Evolutionary conservation across 2,113 vertebrate species (phyloP), one percentile per base, ranked within the genome.

Genomic region (Irena cyanogastra): DNA sequence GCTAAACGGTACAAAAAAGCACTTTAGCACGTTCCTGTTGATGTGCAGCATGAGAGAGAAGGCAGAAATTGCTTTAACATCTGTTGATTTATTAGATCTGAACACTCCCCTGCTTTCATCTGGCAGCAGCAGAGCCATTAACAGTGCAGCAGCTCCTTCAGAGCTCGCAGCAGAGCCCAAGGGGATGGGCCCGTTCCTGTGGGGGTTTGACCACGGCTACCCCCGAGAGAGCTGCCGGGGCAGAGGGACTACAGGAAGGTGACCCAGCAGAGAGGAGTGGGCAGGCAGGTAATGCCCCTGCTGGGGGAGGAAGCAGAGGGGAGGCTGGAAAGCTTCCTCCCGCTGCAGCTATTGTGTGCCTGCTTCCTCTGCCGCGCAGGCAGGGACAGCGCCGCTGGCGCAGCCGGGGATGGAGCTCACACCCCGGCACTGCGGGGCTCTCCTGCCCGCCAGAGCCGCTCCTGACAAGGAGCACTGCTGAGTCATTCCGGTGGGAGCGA

Each of bases 271-370:
- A 83, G 72, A 57, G 50, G 44, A 70, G 60, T 2, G 13, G 87
- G 65, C 56, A 24, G 49, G 87, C 87, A 97, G 95, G 94, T 93
- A 86, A 94, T 76, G n/a, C 47, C 75, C 86, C 85, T 54, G 80
- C 76, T 66, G 92, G 18, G 11, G 83, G 82, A 91, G 93, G 93
- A 95, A 95, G 87, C 75, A 39, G 87, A 68, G 94, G 27, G 85
- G 93, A 94, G 91, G 82, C 89, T 92, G 52, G 88, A 88, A 92
- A 93, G 71, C 79, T 93, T 95, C 94, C 95, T 87, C 89, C 37
- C 2, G 0, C 82, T 16, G 89, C 7, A 81, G 76, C 94, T 63
- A 92, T 96, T 95, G 94, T 94, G 85, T 86, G 27, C 35, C 82
- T 9, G 66, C 90, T 96, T 96, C 94, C 95, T 93, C 72, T 70